A percentile compares a stretch with the other conserved stretches of the same genome.
phyloP scores from a whole-genome alignment of 2,113 vertebrate species.

The Neofelis nebulosa region DNA sequence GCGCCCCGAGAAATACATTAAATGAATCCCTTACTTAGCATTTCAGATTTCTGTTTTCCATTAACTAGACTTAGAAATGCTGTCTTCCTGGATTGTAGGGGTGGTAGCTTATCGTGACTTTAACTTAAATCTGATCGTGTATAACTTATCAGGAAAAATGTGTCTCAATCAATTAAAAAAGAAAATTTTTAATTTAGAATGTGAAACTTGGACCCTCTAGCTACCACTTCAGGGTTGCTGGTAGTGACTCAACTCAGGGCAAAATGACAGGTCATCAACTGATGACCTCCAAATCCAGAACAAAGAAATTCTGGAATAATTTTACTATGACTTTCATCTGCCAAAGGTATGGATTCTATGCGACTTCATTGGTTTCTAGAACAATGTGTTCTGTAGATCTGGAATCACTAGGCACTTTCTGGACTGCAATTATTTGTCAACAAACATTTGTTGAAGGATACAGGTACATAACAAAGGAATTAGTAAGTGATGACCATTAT shows the following conservation, averaged over 20 bases:
- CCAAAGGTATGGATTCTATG: neutral
- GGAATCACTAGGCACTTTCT: neutral
- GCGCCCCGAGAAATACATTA: neutral
- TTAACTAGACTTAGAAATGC: neutral
- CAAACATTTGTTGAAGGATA: neutral
- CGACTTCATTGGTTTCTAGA: neutral
- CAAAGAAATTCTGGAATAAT: neutral
- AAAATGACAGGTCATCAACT: neutral
- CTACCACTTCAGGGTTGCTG: neutral
- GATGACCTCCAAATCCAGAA: neutral
- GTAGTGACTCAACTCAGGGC: neutral
- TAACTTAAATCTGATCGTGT: neutral
- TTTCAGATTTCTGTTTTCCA: neutral
- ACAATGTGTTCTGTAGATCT: neutral
- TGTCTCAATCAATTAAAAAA: neutral
- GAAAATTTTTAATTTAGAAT: neutral
- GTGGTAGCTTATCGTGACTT: neutral
- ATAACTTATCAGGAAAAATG: neutral
- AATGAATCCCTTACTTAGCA: conserved; percentile 20
- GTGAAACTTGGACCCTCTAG: neutral
- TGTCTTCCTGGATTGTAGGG: neutral
- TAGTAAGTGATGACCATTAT: neutral
- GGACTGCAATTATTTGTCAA: neutral
- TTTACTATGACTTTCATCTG: neutral
- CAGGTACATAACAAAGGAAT: neutral